phyloP scores from a whole-genome alignment of 2,888 invertebrate species.

The Therioaphis trifolii region DNA sequence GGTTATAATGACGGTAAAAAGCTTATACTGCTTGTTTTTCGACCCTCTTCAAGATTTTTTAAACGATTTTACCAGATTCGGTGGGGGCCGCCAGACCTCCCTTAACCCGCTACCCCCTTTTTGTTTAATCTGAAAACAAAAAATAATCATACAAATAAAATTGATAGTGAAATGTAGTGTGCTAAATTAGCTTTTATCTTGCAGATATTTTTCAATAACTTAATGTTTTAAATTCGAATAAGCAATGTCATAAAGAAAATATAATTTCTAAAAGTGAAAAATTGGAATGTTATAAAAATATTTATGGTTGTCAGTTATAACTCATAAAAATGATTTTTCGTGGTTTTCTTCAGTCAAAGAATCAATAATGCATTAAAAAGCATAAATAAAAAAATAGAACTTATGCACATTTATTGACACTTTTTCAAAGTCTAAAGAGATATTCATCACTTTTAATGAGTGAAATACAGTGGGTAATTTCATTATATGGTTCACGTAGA shows the following conservation, averaged over 20 bases:
- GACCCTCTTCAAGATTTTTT: no score
- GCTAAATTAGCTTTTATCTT: slow-evolving; percentile 64
- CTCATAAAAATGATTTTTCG: slow-evolving; percentile 44
- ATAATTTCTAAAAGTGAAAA: slow-evolving; percentile 31
- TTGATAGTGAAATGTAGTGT: slow-evolving; percentile 59
- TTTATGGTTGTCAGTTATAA: slow-evolving; percentile 40
- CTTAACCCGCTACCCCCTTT: no score
- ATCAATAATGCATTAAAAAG: slow-evolving; percentile 24
- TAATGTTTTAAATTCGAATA: slow-evolving; percentile 62
- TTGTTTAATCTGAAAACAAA: slow-evolving; percentile 51
- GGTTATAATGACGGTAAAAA: no score
- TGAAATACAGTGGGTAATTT: slow-evolving; percentile 20
- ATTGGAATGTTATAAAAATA: slow-evolving; percentile 32
- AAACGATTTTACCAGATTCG: no score
- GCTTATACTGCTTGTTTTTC: no score
- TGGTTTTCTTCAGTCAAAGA: slow-evolving; percentile 34
- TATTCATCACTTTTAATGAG: slow-evolving; percentile 20
- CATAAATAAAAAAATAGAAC: slow-evolving; percentile 21
- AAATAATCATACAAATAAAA: slow-evolving; percentile 43
- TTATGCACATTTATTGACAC: slow-evolving; percentile 11
- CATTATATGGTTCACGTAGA: slow-evolving; percentile 17
- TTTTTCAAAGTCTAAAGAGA: slow-evolving; percentile 27
- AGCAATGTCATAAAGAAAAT: slow-evolving; percentile 41
- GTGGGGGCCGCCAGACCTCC: no score
- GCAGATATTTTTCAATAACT: slow-evolving; percentile 64